These are phyloP conservation scores for Conus betulinus DNA, from an alignment of 1,140 invertebrate genomes.

Conservation along the genomic window DNA sequence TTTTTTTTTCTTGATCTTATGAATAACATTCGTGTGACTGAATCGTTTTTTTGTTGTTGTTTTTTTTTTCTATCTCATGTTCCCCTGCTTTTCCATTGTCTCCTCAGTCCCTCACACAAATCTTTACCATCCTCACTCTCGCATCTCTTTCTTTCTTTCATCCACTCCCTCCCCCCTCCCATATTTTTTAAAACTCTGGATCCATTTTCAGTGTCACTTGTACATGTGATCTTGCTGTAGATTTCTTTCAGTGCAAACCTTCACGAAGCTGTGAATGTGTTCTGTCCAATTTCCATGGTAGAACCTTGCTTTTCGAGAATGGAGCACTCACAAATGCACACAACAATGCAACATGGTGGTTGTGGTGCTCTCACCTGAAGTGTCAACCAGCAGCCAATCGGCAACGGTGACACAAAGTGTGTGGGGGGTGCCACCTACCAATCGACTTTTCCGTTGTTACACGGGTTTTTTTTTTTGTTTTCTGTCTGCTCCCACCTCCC, in stretches of 20 bases:
- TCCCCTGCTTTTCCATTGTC: background rate
- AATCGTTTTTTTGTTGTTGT: background rate
- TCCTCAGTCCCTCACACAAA: background rate
- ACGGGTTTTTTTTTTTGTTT: background rate
- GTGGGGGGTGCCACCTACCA: slow-evolving; percentile 9
- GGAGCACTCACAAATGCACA: slow-evolving; percentile 25
- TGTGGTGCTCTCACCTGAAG: background rate
- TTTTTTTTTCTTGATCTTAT: too few relatives aligned
- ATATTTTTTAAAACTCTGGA: background rate
- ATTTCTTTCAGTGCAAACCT: background rate
- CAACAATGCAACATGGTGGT: slow-evolving; percentile 30
- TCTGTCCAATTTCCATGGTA: slow-evolving; percentile 8
- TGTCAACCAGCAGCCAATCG: background rate
- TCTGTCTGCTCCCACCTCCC: background rate
- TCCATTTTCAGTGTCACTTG: background rate
- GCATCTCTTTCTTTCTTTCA: background rate
- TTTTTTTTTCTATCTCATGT: background rate
- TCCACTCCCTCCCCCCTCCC: too few relatives aligned
- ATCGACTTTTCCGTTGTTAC: background rate
- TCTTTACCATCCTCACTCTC: background rate
- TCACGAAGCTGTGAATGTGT: background rate
- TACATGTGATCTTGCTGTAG: background rate
- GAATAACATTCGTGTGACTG: background rate
- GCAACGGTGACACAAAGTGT: background rate
- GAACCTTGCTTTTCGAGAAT: slow-evolving; percentile 17